phyloP scores from a whole-genome alignment of 2,113 vertebrate species.

The Amblyopsis rosae region DNA sequence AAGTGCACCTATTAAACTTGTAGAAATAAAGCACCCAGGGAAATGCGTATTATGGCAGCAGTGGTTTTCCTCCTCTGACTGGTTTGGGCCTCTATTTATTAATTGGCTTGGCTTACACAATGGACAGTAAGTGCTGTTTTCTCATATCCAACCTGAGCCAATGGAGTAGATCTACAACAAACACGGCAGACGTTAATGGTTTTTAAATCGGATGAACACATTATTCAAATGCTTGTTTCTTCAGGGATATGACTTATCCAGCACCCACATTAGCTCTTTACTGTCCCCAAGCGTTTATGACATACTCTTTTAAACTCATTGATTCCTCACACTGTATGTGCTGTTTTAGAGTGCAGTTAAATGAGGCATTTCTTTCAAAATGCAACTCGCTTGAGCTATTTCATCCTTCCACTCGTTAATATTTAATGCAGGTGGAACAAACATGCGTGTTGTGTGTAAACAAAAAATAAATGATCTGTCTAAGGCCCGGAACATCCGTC shows the following conservation, averaged over 20 bases:
- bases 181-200: constrained; percentile 45
- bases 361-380: background rate
- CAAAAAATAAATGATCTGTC: too few relatives aligned
- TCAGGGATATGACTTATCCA: constrained; percentile 53
- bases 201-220: constrained; percentile 61
- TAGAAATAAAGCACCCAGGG: constrained; percentile 41
- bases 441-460: too few relatives aligned
- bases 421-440: too few relatives aligned
- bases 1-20: constrained; percentile 49
- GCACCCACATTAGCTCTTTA: constrained; percentile 35
- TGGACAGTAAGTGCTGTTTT: constrained; percentile 41
- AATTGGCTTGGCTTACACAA: constrained; percentile 58
- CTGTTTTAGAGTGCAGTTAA: background rate
- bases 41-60: constrained; percentile 37
- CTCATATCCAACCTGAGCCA: constrained; percentile 32
- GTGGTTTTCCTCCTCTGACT: constrained; percentile 31
- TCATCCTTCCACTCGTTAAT: too few relatives aligned
- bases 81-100: constrained; percentile 40
- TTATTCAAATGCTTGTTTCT: constrained; percentile 65
- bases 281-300: background rate
- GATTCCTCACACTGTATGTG: too few relatives aligned
- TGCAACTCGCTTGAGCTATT: too few relatives aligned
- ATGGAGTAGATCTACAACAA: constrained; percentile 13
- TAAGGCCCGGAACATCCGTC: too few relatives aligned
- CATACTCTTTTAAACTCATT: background rate